Conservation (phyloP, 2,888 invertebrate species). For the Drosophila quinaria region DNA sequence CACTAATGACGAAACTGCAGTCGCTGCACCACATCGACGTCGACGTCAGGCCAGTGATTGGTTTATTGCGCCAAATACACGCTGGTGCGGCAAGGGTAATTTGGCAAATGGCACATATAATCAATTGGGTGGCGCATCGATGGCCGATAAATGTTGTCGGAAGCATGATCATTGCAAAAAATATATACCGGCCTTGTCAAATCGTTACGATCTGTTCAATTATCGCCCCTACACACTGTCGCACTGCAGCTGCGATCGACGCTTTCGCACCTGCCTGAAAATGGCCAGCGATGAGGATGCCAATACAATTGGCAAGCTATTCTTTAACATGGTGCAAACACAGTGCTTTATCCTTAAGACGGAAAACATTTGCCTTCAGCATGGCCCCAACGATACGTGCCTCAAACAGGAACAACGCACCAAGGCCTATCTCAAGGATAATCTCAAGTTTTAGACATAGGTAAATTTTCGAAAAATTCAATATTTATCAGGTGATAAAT, state of each 20-base stretch:
- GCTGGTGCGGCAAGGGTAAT: constrained; percentile 97
- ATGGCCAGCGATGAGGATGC: constrained; percentile 94
- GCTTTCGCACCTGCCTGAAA: constrained; percentile 96
- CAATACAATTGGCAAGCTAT: constrained; percentile 95
- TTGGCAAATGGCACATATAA: constrained; percentile 91
- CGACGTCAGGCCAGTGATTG: constrained; percentile 87
- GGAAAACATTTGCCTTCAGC: constrained; percentile 91
- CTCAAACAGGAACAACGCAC: constrained; percentile 89
- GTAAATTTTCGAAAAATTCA: too few relatives aligned
- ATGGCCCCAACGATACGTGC: constrained; percentile 89
- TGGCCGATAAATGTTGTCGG: constrained; percentile 95
- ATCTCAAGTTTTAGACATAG: constrained; percentile 85
- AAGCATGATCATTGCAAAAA: constrained; percentile 95
- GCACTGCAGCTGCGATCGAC: constrained; percentile 96
- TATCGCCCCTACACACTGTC: constrained; percentile 95
- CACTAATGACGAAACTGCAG: constrained; percentile 56
- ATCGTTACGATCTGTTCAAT: constrained; percentile 94
- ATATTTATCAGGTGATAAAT: too few relatives aligned
- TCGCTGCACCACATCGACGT: constrained; percentile 5
- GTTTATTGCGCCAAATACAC: constrained; percentile 94
- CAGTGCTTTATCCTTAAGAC: constrained; percentile 95
- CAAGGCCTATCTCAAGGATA: constrained; percentile 91
- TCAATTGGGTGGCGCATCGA: constrained; percentile 93
- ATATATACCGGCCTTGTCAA: constrained; percentile 93
- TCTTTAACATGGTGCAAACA: constrained; percentile 98